Conservation (phyloP, 92 coral and sea anemone genomes). For the Palythoa heliodiscus region DNA sequence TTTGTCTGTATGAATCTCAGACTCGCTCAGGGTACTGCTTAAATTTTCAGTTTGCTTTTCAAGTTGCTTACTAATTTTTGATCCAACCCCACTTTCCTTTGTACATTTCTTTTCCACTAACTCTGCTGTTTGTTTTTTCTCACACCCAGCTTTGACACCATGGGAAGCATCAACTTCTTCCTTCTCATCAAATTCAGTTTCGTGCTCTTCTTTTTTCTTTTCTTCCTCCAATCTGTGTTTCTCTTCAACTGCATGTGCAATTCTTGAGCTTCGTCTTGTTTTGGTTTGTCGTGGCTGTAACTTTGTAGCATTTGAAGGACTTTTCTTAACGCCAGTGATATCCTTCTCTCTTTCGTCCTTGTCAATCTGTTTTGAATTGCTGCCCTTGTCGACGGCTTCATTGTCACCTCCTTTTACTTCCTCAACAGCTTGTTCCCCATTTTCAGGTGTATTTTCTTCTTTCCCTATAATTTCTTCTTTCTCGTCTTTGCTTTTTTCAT, state of each 20-base stretch:
- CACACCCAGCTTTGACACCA: background rate
- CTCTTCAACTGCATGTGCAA: constrained; percentile 35
- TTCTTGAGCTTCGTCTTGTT: constrained; percentile 28
- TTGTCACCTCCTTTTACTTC: constrained; percentile 30
- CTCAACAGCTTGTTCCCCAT: background rate
- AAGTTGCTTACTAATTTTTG: constrained; percentile 9
- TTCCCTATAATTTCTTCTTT: background rate
- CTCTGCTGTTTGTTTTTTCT: background rate
- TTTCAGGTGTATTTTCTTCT: background rate
- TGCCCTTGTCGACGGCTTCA: background rate
- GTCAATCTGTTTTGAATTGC: background rate
- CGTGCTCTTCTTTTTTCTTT: constrained; percentile 12
- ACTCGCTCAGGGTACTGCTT: background rate
- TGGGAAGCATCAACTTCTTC: background rate
- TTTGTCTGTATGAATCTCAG: background rate
- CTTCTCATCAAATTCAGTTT: background rate
- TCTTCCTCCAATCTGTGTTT: constrained; percentile 30
- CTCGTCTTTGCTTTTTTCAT: background rate
- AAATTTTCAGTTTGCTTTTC: constrained; percentile 3
- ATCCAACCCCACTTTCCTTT: constrained; percentile 13
- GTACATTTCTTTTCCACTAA: background rate
- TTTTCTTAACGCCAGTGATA: background rate
- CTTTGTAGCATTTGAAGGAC: background rate
- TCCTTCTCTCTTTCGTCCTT: background rate
- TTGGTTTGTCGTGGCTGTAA: constrained; percentile 12